Base-by-base conservation (phyloP, 2,888 invertebrate genomes). In the Eudemis profundana region DNA sequence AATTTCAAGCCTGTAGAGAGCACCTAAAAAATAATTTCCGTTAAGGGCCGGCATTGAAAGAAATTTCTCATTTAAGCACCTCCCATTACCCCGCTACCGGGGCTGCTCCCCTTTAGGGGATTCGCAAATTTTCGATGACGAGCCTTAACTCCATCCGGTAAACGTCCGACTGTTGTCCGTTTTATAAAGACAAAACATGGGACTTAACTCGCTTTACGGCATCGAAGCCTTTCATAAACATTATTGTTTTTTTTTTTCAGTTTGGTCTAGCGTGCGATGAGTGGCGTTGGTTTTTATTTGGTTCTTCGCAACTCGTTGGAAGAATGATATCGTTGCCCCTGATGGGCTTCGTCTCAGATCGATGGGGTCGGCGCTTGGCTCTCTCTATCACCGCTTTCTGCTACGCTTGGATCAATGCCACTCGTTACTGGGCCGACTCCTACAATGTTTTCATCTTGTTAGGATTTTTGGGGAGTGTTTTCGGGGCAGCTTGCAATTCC, bases 231-330 rank as follows among this genome's bases (percentile, higher is more conserved):
- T n/a, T n/a, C n/a, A 44, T 27, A 27, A 27, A 7, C 27, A 27
- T 27, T 27, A n/a, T n/a, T 27, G 7, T 10, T 17, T 17, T 19
- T 7, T 10, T 12, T 7, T 61, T 66, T 2, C 56, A 66, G 66
- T 61, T 61, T 7, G 36, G 42, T 3, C 19, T 66, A 17, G 61
- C 54, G 10, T 66, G 66, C 19, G 66, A 66, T 33, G 66, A 66
- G 54, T 56, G 61, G 61, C 60, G 61, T 4, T 53, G 66, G 60
- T 60, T 44, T 7, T 4, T 56, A n/a, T 50, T 66, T 12, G 61
- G 66, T 8, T 50, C 23, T 10, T 17, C 50, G 12, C 23, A 19
- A 12, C 40, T 50, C 1, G 15, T 66, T 12, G 66, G 66, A 21
- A 10, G 17, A 17, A 42, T 49, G 7, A n/a, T 56, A 1, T 56